A percentile compares a stretch with the other conserved stretches of the same genome.
These are phyloP conservation scores for Crypturellus undulatus DNA, from an alignment of 2,113 vertebrate genomes.

Conservation along the genomic window DNA sequence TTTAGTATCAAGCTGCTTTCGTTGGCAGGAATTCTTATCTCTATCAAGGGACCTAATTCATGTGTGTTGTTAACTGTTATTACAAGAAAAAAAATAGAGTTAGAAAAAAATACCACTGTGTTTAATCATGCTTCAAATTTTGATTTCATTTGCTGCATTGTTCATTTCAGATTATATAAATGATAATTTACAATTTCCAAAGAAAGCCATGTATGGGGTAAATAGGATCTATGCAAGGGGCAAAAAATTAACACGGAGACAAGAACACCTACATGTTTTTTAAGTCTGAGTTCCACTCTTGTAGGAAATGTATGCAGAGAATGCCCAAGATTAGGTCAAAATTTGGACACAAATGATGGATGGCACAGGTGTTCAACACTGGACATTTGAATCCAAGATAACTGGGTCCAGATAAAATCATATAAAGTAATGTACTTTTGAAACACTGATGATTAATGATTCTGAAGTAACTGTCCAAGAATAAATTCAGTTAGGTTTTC, in stretches of 20 bases:
- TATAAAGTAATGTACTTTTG: not conserved
- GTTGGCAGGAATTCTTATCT: conserved; percentile 90
- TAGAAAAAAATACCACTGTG: not conserved
- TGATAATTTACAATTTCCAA: not conserved
- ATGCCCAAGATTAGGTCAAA: not conserved
- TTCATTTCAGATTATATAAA: not conserved
- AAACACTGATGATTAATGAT: not conserved
- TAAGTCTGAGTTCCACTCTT: not conserved
- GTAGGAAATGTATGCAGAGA: not conserved
- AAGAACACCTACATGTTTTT: not conserved
- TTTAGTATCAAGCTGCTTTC: conserved; percentile 90
- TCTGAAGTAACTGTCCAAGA: not conserved
- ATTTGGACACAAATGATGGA: not conserved
- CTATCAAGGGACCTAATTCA: conserved; percentile 89
- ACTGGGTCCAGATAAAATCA: not conserved
- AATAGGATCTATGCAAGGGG: not conserved
- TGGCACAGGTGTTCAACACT: not conserved
- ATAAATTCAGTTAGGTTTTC: not conserved
- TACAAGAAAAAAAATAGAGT: not conserved
- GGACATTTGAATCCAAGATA: not conserved
- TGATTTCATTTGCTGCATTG: not conserved
- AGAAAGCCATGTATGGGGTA: not conserved
- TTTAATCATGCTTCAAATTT: not conserved
- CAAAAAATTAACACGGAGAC: not conserved
- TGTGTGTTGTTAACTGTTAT: conserved; percentile 93